A percentile compares a stretch with the other conserved stretches of the same genome.
phyloP scores from a whole-genome alignment of 2,888 invertebrate genomes.

The Conus canariensis region DNA sequence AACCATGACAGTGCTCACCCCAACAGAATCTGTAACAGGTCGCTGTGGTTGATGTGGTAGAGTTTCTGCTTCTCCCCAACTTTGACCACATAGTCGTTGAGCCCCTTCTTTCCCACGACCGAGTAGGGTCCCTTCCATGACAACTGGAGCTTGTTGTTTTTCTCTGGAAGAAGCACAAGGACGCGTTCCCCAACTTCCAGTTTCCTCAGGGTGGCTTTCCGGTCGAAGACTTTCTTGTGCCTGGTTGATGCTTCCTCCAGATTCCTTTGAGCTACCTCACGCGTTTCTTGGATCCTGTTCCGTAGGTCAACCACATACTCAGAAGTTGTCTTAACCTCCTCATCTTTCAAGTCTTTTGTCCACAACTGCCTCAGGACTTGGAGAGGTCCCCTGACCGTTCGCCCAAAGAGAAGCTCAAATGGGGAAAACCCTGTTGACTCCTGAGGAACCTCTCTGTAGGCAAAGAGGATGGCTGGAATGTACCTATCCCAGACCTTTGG shows the following conservation, averaged over 20 bases:
- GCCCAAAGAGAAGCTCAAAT: constrained; percentile 49
- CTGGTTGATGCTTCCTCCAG: constrained; percentile 26
- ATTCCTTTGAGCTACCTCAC: constrained; percentile 45
- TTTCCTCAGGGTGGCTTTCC: constrained; percentile 30
- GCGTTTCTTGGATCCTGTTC: constrained; percentile 36
- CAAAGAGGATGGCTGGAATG: constrained; percentile 49
- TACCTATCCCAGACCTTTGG: constrained; percentile 56
- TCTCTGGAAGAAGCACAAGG: constrained; percentile 47
- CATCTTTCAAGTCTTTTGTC: constrained; percentile 24
- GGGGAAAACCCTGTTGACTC: constrained; percentile 45
- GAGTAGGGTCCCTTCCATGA: constrained; percentile 51
- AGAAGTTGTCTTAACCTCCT: constrained; percentile 8
- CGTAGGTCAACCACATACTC: constrained; percentile 40
- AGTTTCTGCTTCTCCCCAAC: neutral
- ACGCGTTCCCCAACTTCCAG: constrained; percentile 47
- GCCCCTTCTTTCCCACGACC: neutral
- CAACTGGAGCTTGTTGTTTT: constrained; percentile 48
- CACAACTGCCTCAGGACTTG: constrained; percentile 39
- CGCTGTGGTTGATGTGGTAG: neutral
- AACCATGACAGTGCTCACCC: neutral
- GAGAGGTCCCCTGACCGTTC: constrained; percentile 48
- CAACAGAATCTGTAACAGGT: too few species aligned
- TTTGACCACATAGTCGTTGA: neutral
- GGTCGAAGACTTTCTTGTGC: constrained; percentile 47
- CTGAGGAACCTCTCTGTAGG: constrained; percentile 49